Evolutionary conservation across 2,888 invertebrate genomes (phyloP), one percentile per base, ranked within the genome.

Genomic region (Parelbella ahira): DNA sequence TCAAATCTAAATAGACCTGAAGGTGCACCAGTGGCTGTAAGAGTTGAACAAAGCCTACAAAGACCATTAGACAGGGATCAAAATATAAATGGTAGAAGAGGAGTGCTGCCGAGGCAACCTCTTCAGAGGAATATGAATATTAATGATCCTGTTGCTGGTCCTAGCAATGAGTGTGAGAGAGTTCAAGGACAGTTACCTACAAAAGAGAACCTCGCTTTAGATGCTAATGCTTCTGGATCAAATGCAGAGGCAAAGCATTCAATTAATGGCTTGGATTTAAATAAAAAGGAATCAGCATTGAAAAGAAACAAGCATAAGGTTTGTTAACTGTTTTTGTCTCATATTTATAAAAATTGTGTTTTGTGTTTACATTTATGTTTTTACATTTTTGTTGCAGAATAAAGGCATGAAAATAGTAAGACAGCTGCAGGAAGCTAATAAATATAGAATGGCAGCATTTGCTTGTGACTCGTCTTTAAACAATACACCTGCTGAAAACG

Each of bases 41-140:
- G 75, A 60, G 80, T 81, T 42, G 84, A 83, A 54, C 89, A 88
- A 58, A 88, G 82, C 50, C 68, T 82, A 51, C 78, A 84, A 47
- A 76, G 84, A 38, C 87, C 88, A 24, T 56, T 90, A 37, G 92
- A 93, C 63, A 86, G 88, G 62, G 94, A 94, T 67, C 92, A 91
- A 51, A 93, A 93, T 69, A 90, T 93, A 12, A 93, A 93, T 76
- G 93, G 93, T 1, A 89, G 90, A 51, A 84, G 91, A 56, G 93
- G 93, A 27, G 80, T 87, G 3, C 63, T 91, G 37, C 84, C 86
- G 12, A 65, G 86, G 48, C 76, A 83, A 46, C 59, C 61, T 47
- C 46, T 58, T 30, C 65, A 66, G 48, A 71, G 68, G 46, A 68
- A 60, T 52, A 64, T 60, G 38, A 62, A 63, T 50, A 48, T 45